Base-by-base conservation (phyloP, 1,140 invertebrate genomes). In the Neodiprion virginianus region DNA sequence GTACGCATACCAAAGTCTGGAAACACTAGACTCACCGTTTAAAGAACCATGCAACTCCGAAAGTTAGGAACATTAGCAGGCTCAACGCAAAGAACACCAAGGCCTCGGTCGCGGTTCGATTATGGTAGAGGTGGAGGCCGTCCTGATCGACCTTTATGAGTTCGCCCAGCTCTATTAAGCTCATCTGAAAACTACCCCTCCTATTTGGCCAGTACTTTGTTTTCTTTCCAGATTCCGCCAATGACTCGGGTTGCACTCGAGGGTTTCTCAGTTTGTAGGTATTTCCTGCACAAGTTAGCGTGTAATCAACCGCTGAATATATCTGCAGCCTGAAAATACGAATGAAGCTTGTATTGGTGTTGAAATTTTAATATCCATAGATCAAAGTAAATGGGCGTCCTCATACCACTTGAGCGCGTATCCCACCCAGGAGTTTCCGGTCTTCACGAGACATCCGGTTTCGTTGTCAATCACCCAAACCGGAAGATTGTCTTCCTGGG, bases 391-490 rank as follows among this genome's bases (percentile, higher is more conserved):
- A 40, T 40, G 28, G 28, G 28, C 1, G 28, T 1, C 28, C 12
- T 14, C 67, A 5, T 21, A 69, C 67, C 67, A 47, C 11, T 69
- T 69, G 21, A 69, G 40, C 67, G 67, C 40, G 40, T 69, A 23
- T 47, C 67, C 67, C 10, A 69, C 67, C 67, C 67, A 69, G 10
- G 67, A 69, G 67, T 69, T 69, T 69, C 67, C 67, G 5, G 67
- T 69, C 40, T 69, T 69, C 21, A 69, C 40, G 10, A 69, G 40
- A 69, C 40, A 47, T 23, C 67, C 67, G 40, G 17, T 69, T 17
- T 61, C 53, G 40, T 47, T 69, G 17, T 69, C 67, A 21, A 69
- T 69, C 67, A 69, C 67, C 67, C 67, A 69, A 12, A 69, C 67
- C 40, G 67, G 40, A 23, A 69, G 17, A 14, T 69, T 69, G 67